These are phyloP conservation scores for Procambarus clarkii DNA, from an alignment of 1,140 invertebrate genomes.

Conservation along the genomic window DNA sequence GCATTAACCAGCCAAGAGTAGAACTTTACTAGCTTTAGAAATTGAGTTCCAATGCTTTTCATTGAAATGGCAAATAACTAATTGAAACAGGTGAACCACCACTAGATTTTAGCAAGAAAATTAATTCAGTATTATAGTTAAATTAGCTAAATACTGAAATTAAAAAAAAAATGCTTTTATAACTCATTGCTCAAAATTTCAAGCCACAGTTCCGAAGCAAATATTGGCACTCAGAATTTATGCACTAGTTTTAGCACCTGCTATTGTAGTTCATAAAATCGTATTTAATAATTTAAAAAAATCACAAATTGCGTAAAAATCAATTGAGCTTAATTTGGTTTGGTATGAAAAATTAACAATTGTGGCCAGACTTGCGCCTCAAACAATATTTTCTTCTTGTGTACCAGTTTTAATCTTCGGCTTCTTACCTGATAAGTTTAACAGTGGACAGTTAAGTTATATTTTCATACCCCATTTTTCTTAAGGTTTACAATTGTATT, in stretches of 20 bases:
- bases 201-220: constrained; percentile 1
- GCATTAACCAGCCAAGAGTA: not conserved
- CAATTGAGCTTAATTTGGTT: not conserved
- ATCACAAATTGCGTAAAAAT: not conserved
- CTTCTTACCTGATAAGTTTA: not conserved
- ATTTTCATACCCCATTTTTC: not conserved
- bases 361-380: not conserved
- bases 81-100: not conserved
- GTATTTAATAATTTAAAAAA: not conserved
- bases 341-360: not conserved
- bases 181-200: constrained; percentile 1
- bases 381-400: not conserved
- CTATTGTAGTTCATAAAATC: not conserved
- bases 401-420: not conserved
- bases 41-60: not conserved
- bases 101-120: not conserved
- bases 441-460: not conserved
- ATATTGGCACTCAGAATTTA: constrained; percentile 9
- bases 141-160: not conserved
- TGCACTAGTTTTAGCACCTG: constrained; percentile 27
- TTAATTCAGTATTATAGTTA: not conserved
- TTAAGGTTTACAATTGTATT: not conserved
- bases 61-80: not conserved
- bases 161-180: not conserved
- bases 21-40: not conserved